Conservation (phyloP, 2,113 vertebrate species). For the Callocephalon fimbriatum region DNA sequence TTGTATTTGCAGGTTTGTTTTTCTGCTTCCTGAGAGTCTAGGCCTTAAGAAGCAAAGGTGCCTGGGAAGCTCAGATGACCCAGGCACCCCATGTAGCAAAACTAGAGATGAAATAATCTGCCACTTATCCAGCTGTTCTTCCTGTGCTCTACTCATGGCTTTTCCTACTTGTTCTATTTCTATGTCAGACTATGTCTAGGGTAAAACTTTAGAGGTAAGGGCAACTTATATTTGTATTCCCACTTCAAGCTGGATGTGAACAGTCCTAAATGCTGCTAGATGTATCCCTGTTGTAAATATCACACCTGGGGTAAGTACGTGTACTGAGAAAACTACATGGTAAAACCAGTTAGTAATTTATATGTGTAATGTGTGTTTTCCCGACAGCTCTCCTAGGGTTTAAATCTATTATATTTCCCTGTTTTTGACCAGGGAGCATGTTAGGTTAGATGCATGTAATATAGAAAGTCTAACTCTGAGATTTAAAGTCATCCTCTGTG, state of each 20-base stretch:
- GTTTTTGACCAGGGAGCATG: not conserved
- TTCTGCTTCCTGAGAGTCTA: not conserved
- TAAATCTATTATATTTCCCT: not conserved
- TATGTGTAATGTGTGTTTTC: not conserved
- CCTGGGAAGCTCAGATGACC: not conserved
- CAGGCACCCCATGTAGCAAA: not conserved
- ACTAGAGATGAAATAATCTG: not conserved
- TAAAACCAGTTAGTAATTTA: not conserved
- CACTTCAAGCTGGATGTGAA: not conserved
- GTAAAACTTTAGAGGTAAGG: not conserved
- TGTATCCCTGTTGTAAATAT: not conserved
- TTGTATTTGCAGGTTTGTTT: not conserved
- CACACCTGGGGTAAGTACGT: not conserved
- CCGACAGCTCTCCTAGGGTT: not conserved
- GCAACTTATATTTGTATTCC: not conserved
- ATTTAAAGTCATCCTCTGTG: not conserved
- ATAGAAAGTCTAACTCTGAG: not conserved
- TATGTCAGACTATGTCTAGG: not conserved
- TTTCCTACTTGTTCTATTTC: not conserved
- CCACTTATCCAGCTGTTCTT: not conserved
- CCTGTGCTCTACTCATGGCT: not conserved
- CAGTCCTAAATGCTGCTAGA: not conserved
- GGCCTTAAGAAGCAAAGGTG: not conserved
- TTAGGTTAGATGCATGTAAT: not conserved
- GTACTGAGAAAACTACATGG: not conserved